phyloP scores from a whole-genome alignment of 2,888 invertebrate genomes.

The Leuctra nigra region DNA sequence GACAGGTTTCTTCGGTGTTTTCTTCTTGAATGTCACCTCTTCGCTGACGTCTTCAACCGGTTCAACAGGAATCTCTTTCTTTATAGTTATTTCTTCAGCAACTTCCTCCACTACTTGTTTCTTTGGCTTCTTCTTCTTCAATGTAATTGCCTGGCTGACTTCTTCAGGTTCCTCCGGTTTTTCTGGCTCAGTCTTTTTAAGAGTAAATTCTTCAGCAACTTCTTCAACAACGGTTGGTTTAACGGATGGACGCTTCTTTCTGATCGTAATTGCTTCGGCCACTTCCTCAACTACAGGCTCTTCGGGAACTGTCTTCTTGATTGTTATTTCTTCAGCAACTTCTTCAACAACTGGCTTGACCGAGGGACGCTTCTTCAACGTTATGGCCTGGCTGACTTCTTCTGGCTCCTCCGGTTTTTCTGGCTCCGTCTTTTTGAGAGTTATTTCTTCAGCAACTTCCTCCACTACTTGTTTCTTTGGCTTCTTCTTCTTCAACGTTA shows the following conservation, averaged over 20 bases:
- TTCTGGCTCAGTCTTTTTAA: slow-evolving; percentile 19
- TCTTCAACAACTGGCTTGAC: slow-evolving; percentile 34
- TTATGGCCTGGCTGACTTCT: slow-evolving; percentile 58
- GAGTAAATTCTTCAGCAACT: slow-evolving; percentile 33
- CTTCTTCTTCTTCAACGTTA: slow-evolving; percentile 29
- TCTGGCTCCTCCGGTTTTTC: slow-evolving; percentile 31
- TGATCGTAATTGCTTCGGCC: slow-evolving; percentile 33
- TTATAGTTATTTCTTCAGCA: slow-evolving; percentile 29
- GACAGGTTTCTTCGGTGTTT: slow-evolving; percentile 32
- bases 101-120: slow-evolving; percentile 29
- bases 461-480: slow-evolving; percentile 31
- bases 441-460: slow-evolving; percentile 45
- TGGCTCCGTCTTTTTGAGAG: slow-evolving; percentile 46
- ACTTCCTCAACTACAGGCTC: slow-evolving; percentile 34
- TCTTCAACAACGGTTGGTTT: slow-evolving; percentile 16
- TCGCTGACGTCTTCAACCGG: slow-evolving; percentile 38
- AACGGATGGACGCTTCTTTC: slow-evolving; percentile 22
- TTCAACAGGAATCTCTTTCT: slow-evolving; percentile 22
- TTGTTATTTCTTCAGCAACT: slow-evolving; percentile 40
- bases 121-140: slow-evolving; percentile 29
- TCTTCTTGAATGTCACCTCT: slow-evolving; percentile 38
- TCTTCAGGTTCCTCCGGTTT: slow-evolving; percentile 36
- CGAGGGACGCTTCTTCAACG: slow-evolving; percentile 64
- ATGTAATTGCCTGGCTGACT: slow-evolving; percentile 40
- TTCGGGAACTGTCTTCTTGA: slow-evolving; percentile 31